Evolutionary conservation across 2,797 vertebrate genomes (phyloP), one percentile per base, ranked within the genome.

Genomic region (Pseudopleuronectes americanus): DNA sequence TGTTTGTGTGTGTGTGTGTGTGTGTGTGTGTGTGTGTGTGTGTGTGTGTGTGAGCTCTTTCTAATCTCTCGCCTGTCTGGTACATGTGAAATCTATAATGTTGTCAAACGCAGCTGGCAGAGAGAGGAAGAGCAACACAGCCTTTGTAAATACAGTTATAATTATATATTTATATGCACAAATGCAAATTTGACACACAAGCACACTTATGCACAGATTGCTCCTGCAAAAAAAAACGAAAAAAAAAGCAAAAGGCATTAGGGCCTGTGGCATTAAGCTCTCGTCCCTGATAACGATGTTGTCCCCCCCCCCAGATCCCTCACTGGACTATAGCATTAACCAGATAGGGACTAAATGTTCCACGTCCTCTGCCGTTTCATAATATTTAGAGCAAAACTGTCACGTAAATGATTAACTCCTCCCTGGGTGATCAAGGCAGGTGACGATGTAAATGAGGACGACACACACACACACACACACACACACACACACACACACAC

Each of bases 351-450:
- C 86, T 80, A 59, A 67, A 86, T 89, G 85, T 90, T 89, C 84
- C 53, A 51, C 65, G 69, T 71, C 54, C 64, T 64, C 33, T 49
- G 22, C 9, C 13, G 57, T 89, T 91, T 91, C 77, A 84, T 83
- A 86, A 90, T 77, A 69, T 74, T 81, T 75, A 70, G 72, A 51
- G 49, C 64, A 75, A 83, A 81, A 73, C 51, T 71, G 78, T 84
- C 85, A 84, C 31, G 52, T 84, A 72, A 72, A 88, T 84, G 59
- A 69, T 93, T 87, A 90, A 91, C 86, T 68, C 72, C 57, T 89
- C 86, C 75, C 77, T 71, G 68, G 68, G 58, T 6, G 8, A 45
- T 45, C 43, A 16, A 22, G 56, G 8, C 23, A 71, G 58, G 67
- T 70, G 45, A 75, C 45, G 59, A 31, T 26, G 52, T 41, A 33